phyloP scores from a whole-genome alignment of 2,888 invertebrate genomes.

The Acleris laterana region DNA sequence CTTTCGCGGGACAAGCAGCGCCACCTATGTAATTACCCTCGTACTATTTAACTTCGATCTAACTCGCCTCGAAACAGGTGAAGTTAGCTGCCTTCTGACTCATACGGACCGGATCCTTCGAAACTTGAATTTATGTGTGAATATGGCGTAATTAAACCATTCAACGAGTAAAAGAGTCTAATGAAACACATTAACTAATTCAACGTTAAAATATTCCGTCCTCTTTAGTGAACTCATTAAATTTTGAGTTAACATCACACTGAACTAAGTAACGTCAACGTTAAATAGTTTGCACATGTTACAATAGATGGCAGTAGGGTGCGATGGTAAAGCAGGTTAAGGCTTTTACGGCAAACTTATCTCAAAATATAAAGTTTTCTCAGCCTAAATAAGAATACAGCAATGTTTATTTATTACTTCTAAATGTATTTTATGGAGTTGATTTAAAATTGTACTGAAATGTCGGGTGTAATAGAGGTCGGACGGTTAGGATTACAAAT shows the following conservation, averaged over 20 bases:
- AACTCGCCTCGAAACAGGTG: constrained; percentile 9
- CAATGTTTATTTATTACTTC: not conserved
- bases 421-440: not conserved
- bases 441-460: not conserved
- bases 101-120: not conserved
- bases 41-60: constrained; percentile 15
- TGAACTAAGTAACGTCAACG: constrained; percentile 21
- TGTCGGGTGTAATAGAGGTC: not conserved
- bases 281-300: constrained; percentile 28
- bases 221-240: constrained; percentile 25
- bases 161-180: not conserved
- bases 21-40: constrained; percentile 48
- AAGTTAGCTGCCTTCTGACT: not conserved
- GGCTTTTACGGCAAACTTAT: constrained; percentile 55
- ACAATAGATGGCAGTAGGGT: constrained; percentile 56
- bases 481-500: constrained; percentile 56
- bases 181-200: not conserved
- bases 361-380: not conserved
- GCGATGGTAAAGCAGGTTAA: constrained; percentile 59
- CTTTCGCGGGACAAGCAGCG: constrained; percentile 42
- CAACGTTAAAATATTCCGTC: not conserved
- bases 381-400: not conserved
- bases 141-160: too few relatives aligned
- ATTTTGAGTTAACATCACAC: constrained; percentile 20
- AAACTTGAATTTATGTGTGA: not conserved